Base-by-base conservation (phyloP, 2,797 vertebrate species). In the Morelia viridis region DNA sequence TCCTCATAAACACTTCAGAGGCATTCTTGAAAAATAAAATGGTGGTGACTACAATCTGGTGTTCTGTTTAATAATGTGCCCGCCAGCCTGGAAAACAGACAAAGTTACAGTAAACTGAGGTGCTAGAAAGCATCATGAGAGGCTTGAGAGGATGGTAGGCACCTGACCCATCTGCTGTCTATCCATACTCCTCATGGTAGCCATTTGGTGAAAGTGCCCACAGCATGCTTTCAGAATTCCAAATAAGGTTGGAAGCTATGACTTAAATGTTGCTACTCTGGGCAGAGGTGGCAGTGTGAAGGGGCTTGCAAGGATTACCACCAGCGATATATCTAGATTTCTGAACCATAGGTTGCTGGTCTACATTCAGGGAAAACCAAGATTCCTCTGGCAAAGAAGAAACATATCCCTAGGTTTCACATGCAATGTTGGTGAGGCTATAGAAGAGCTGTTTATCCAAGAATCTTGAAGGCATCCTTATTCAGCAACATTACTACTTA, bases 381-480 rank as follows among this genome's bases (percentile, higher is more conserved):
- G 22, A 58, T 31, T 85, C 46, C 56, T 85, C 19, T 65, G 61
- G 61, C 26, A 89, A 88, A 64, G 7, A 64, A 87, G 56, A 76
- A 86, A 12, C 22, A 1, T 9, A 12, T 3, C 13, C 17, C 6
- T 5, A 50, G 26, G 13, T 24, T 64, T 83, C 60, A 92, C 60
- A 89, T 15, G 5, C 84, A 92, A 17, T 71, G 35, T 65, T 0
- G 0, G 17, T 64, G 46, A 84, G 93, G 57, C 89, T 13, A 65
- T 91, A 88, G 86, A 89, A 6, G 46, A 76, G 62, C 22, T 28
- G 91, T 93, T 88, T 62, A 10, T 84, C 0, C 92, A 85, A 35
- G 35, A 7, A 92, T 83, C 17, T 17, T 19, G 58, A 13, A 93
- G 90, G 65, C 5, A 13, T 2, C 5, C 91, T 95, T 71, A 85